Evolutionary conservation across 2,113 vertebrate genomes (phyloP).

Genomic region (Mobula hypostoma): DNA sequence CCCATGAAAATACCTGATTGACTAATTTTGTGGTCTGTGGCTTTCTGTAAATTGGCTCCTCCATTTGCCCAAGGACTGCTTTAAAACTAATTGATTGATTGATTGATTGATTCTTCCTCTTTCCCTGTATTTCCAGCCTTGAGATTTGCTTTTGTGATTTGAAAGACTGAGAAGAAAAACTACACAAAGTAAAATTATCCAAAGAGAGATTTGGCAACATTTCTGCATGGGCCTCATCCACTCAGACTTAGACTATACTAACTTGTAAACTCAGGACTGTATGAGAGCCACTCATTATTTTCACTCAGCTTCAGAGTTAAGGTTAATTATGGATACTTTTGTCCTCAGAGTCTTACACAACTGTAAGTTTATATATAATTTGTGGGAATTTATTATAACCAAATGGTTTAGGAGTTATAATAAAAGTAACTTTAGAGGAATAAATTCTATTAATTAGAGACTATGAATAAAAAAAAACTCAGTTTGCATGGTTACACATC

Average conservation of each 20-base stretch:
- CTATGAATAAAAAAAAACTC: background rate
- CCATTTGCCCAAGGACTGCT: background rate
- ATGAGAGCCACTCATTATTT: background rate
- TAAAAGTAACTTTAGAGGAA: background rate
- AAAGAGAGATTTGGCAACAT: background rate
- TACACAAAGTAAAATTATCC: background rate
- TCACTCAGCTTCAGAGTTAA: background rate
- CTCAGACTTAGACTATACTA: background rate
- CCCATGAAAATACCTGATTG: background rate
- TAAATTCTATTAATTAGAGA: background rate
- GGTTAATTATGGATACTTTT: background rate
- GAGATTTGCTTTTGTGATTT: background rate
- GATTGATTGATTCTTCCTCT: background rate
- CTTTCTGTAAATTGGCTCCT: constrained; percentile 4
- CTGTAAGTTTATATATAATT: background rate
- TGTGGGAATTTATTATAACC: background rate
- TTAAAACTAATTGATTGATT: background rate
- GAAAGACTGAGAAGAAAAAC: background rate
- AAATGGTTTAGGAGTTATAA: background rate
- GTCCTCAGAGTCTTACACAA: background rate
- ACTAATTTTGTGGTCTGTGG: background rate
- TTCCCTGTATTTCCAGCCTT: background rate
- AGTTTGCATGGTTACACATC: background rate
- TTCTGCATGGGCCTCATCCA: background rate
- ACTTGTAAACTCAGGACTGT: background rate